A percentile compares a stretch with the other conserved stretches of the same genome.
Evolutionary conservation across 2,797 vertebrate species (phyloP).

Genomic region (Euphonia xanthogaster): DNA sequence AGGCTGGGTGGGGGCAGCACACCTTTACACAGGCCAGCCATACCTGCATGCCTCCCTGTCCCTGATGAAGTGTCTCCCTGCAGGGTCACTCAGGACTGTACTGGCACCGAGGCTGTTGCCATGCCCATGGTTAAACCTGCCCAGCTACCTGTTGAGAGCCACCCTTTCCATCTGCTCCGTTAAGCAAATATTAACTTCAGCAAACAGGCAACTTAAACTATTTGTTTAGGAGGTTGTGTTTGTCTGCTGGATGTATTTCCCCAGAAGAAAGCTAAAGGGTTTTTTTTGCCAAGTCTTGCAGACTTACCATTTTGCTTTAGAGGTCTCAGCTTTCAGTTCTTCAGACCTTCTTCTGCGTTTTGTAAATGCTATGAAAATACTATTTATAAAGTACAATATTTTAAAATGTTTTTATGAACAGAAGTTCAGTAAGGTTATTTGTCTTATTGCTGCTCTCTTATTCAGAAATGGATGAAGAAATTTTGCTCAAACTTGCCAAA

Average conservation of each 20-base stretch:
- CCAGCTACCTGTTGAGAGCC: not conserved
- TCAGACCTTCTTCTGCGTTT: not conserved
- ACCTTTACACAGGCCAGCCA: accelerated
- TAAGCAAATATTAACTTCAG: not conserved
- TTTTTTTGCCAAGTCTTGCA: not conserved
- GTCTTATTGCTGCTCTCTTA: not conserved
- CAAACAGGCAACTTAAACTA: not conserved
- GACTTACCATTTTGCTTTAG: not conserved
- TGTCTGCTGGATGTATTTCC: not conserved
- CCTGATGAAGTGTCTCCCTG: not conserved
- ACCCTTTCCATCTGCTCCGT: not conserved
- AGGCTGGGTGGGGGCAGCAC: not conserved
- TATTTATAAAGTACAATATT: not conserved
- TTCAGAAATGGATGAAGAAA: not conserved
- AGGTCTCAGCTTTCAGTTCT: not conserved
- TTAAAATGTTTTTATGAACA: not conserved
- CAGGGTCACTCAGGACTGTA: not conserved
- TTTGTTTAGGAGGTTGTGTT: not conserved
- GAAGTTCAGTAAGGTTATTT: not conserved
- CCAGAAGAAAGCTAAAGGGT: not conserved
- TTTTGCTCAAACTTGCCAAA: not conserved
- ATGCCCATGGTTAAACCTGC: not conserved
- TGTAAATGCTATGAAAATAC: not conserved
- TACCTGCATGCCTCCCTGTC: not conserved
- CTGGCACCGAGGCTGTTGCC: not conserved